Evolutionary conservation across 2,888 invertebrate genomes (phyloP).

Genomic region (Diaprepes abbreviatus): DNA sequence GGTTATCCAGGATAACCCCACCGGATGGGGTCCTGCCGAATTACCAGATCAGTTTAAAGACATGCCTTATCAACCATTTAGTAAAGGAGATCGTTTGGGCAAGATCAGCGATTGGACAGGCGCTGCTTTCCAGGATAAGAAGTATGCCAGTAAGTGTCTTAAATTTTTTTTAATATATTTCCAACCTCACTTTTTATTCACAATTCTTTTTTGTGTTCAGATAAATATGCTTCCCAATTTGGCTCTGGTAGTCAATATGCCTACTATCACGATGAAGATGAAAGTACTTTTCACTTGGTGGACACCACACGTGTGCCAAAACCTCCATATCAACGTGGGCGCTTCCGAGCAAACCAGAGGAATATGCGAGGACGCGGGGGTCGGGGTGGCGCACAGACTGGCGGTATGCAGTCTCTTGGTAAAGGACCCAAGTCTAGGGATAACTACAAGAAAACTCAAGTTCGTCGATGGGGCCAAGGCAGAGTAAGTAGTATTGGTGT

Average conservation of each 20-base stretch:
- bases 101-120: slow-evolving; percentile 99
- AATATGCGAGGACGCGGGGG: slow-evolving; percentile 77
- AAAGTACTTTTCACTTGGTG: slow-evolving; percentile 97
- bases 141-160: slow-evolving; percentile 84
- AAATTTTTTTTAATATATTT: neutral
- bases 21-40: slow-evolving; percentile 98
- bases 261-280: slow-evolving; percentile 99
- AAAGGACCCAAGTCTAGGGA: slow-evolving; percentile 87
- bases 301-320: slow-evolving; percentile 92
- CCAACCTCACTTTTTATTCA: neutral
- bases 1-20: slow-evolving; percentile 85
- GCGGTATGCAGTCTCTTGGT: slow-evolving; percentile 85
- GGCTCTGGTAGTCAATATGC: slow-evolving; percentile 97
- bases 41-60: slow-evolving; percentile 94
- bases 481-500: slow-evolving; percentile 67
- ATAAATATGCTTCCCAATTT: slow-evolving; percentile 92
- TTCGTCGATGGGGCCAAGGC: slow-evolving; percentile 90
- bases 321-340: slow-evolving; percentile 93
- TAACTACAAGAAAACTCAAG: slow-evolving; percentile 77
- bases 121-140: slow-evolving; percentile 91
- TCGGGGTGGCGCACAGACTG: slow-evolving; percentile 78
- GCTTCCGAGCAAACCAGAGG: slow-evolving; percentile 86
- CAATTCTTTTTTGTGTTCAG: slow-evolving; percentile 67
- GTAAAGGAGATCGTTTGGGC: slow-evolving; percentile 97
- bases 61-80: slow-evolving; percentile 99